Evolutionary conservation across 2,888 invertebrate species (phyloP), one percentile per base, ranked within the genome.

Genomic region (Altica lythri): DNA sequence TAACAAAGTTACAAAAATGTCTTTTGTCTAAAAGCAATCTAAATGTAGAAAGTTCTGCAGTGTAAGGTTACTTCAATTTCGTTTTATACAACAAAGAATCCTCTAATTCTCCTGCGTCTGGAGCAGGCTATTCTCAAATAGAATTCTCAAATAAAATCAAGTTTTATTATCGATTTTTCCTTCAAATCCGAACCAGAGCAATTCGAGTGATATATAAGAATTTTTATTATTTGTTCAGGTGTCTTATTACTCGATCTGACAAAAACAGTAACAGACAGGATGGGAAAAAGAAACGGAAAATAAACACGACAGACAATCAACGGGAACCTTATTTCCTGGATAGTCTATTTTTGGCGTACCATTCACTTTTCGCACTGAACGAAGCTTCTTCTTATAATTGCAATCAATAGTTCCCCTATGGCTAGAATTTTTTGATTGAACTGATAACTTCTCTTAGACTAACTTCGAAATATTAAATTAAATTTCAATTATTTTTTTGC

Each of bases 221-320:
- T 55, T 54, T 54, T 47, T 52, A 49, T 56, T 57, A 61, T 63
- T 64, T 62, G 59, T 57, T 61, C 63, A 66, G 62, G 64, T 66
- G 62, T 64, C 55, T 62, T 59, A 60, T 65, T 62, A 58, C 62
- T 59, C 52, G 53, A 61, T 55, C 57, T 64, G 60, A 61, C 62
- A 60, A 62, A 60, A 65, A 59, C 59, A 59, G 55, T 46, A 61
- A 55, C 57, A 57, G 55, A 57, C 55, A 40, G 50, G 37, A 53
- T 25, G 45, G 12, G 46, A 56, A 50, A 54, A 54, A 53, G 53
- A 59, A 57, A 55, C 57, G 59, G 62, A 63, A 61, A 62, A 62
- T 60, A 55, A 59, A 61, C 58, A 56, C 46, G 57, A 59, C 63
- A 60, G 48, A 63, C 63, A 59, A 60, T 62, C 61, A 60, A 54